These are phyloP conservation scores for Drosophila triauraria DNA, from an alignment of 1,140 invertebrate species.

Conservation along the genomic window DNA sequence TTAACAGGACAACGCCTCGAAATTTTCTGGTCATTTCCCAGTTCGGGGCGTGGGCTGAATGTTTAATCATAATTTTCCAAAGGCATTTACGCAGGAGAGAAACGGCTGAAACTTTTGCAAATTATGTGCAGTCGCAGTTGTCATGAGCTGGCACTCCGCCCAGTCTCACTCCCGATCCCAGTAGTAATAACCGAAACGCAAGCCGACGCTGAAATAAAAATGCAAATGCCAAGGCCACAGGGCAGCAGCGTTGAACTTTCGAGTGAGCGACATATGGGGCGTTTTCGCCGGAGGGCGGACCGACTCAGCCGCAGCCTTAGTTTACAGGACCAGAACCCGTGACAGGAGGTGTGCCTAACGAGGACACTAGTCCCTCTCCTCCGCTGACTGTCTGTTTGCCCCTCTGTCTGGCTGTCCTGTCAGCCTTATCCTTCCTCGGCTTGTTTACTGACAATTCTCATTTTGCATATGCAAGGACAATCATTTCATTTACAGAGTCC, in stretches of 20 bases:
- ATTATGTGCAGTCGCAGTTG: slow-evolving; percentile 58
- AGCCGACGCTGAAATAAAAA: slow-evolving; percentile 57
- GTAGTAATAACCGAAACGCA: slow-evolving; percentile 67
- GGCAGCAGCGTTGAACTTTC: slow-evolving; percentile 62
- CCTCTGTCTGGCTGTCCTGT: slow-evolving; percentile 23
- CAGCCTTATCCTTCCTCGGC: slow-evolving; percentile 31
- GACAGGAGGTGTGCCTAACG: slow-evolving; percentile 66
- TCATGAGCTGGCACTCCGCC: slow-evolving; percentile 34
- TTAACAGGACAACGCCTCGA: slow-evolving; percentile 14
- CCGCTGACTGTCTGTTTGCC: slow-evolving; percentile 15
- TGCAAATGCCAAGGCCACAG: slow-evolving; percentile 68
- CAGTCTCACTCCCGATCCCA: slow-evolving; percentile 19
- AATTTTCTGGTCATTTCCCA: slow-evolving; percentile 32
- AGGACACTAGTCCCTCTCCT: slow-evolving; percentile 23
- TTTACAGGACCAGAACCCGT: slow-evolving; percentile 42
- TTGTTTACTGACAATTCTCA: slow-evolving; percentile 53
- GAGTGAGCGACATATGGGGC: slow-evolving; percentile 56
- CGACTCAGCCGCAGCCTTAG: slow-evolving; percentile 32
- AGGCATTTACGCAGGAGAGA: slow-evolving; percentile 38
- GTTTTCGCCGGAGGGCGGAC: slow-evolving; percentile 24
- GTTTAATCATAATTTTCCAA: slow-evolving; percentile 44
- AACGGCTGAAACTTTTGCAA: slow-evolving; percentile 55
- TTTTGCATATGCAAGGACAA: slow-evolving; percentile 52
- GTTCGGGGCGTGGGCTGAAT: slow-evolving; percentile 15
- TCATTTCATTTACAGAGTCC: slow-evolving; percentile 40